Conservation (phyloP, 1,140 invertebrate species). For the Orius insidiosus region DNA sequence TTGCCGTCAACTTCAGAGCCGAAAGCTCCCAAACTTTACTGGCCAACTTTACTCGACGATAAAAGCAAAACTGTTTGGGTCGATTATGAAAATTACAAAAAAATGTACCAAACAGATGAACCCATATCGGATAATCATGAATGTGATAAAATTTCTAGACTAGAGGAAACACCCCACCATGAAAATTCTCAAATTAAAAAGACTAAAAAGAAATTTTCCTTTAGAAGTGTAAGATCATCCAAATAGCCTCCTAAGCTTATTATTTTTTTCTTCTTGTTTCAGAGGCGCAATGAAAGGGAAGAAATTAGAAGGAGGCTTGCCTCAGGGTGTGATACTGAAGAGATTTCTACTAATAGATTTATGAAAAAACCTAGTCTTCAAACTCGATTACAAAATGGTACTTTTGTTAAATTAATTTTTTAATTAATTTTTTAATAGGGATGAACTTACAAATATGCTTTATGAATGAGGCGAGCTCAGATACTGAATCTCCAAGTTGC, state of each 20-base stretch:
- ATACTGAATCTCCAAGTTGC: conserved; percentile 54
- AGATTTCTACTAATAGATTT: conserved; percentile 41
- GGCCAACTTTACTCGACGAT: conserved; percentile 27
- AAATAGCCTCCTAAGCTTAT: no score
- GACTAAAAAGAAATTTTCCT: no score
- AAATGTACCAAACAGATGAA: conserved; percentile 19
- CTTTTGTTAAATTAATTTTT: conserved; percentile 10
- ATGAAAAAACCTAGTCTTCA: conserved; percentile 73
- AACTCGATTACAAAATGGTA: conserved; percentile 68
- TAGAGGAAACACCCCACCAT: no score
- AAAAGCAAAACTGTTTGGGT: conserved; percentile 25
- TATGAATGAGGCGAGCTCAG: conserved; percentile 77
- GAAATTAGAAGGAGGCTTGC: conserved; percentile 76
- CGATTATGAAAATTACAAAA: conserved; percentile 23
- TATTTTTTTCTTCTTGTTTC: conserved; percentile 26
- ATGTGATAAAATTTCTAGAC: no score
- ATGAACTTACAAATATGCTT: conserved; percentile 91
- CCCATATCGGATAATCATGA: conserved; percentile 24
- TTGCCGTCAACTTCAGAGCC: no score
- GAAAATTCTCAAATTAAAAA: no score
- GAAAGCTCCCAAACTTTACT: conserved; percentile 20
- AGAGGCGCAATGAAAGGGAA: conserved; percentile 78
- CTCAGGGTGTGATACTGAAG: conserved; percentile 67
- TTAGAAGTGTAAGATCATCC: no score
- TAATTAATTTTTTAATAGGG: conserved; percentile 31